These are phyloP conservation scores for Desmophyllum pertusum DNA, from an alignment of 92 coral and sea anemone species.

Conservation along the genomic window DNA sequence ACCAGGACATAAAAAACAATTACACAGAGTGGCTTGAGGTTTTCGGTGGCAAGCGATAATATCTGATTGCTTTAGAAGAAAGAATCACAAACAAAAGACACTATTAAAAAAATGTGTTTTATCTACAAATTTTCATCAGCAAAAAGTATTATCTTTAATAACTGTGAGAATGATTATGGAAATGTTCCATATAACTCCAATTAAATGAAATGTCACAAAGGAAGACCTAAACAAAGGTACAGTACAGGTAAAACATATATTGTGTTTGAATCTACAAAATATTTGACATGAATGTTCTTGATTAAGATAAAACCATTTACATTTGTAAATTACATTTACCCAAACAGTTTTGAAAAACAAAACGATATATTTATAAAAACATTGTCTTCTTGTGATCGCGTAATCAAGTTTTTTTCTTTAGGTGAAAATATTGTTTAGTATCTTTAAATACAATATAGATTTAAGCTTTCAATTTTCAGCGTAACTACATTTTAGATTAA, in stretches of 20 bases:
- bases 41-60: not conserved
- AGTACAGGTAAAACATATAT: not conserved
- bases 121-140: not conserved
- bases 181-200: not conserved
- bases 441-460: not conserved
- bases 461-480: not conserved
- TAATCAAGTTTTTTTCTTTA: not conserved
- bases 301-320: not conserved
- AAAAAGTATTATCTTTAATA: not conserved
- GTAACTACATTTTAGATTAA: not conserved
- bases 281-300: not conserved
- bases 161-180: not conserved
- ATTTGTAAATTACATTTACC: not conserved
- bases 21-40: not conserved
- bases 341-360: not conserved
- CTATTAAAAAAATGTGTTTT: not conserved
- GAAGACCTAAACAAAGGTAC: not conserved
- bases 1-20: not conserved
- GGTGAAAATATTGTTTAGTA: not conserved
- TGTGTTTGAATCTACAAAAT: not conserved
- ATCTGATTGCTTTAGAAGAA: not conserved
- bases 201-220: not conserved
- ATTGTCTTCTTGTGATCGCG: not conserved
- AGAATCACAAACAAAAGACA: not conserved
- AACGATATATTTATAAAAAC: slow-evolving; percentile 12